Evolutionary conservation across 2,888 invertebrate species (phyloP).

Genomic region (Mesorhabditis belari): DNA sequence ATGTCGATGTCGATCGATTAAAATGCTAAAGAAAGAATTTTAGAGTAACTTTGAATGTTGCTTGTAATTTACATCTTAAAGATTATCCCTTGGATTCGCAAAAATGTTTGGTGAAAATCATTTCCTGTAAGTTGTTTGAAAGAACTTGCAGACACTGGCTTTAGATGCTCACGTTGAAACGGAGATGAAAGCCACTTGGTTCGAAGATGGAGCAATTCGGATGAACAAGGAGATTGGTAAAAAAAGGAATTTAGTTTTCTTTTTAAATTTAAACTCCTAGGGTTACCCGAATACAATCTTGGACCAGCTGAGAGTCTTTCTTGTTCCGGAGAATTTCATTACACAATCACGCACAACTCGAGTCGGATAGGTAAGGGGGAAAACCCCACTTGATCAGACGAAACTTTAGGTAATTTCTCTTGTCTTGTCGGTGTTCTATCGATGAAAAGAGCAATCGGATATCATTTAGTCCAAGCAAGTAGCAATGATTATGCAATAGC

Average conservation of each 20-base stretch:
- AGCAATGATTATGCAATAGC: neutral
- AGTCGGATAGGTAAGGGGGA: slow-evolving; percentile 26
- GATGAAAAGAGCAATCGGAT: slow-evolving; percentile 59
- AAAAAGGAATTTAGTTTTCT: too few relatives aligned
- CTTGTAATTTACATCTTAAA: slow-evolving; percentile 99
- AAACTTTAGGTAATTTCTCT: slow-evolving; percentile 31
- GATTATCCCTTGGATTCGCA: slow-evolving; percentile 96
- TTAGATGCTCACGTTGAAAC: slow-evolving; percentile 39
- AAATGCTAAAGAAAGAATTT: too few relatives aligned
- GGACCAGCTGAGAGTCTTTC: slow-evolving; percentile 31
- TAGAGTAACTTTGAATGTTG: slow-evolving; percentile 73
- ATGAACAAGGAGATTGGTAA: slow-evolving; percentile 31
- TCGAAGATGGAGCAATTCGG: slow-evolving; percentile 33
- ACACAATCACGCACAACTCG: slow-evolving; percentile 41
- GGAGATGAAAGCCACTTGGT: slow-evolving; percentile 48
- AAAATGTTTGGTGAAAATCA: slow-evolving; percentile 97
- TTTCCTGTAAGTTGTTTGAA: slow-evolving; percentile 74
- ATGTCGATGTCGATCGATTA: too few relatives aligned
- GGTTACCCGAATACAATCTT: slow-evolving; percentile 40
- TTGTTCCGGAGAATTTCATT: slow-evolving; percentile 45
- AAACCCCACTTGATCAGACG: neutral
- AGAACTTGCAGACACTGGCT: neutral
- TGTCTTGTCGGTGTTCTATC: slow-evolving; percentile 37
- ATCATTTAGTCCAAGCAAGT: slow-evolving; percentile 56
- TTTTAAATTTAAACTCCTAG: neutral